Base-by-base conservation (phyloP, 2,888 invertebrate species). In the Adela reaumurella region DNA sequence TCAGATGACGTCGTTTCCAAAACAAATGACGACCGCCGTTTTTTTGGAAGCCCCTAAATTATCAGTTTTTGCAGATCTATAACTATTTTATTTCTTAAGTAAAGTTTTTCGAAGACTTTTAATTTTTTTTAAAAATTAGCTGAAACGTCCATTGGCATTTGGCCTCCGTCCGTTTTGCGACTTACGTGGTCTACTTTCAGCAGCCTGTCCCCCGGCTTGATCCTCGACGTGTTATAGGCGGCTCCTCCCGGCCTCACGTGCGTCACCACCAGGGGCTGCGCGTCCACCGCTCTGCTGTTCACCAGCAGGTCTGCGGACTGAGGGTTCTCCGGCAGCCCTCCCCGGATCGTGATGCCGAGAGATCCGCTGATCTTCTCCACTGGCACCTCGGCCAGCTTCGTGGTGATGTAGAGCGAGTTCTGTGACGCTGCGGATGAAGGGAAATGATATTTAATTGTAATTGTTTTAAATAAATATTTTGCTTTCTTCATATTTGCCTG, bases 131-230 rank as follows among this genome's bases (percentile, higher is more conserved):
- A 24, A 24, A 24, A 24, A 24, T 24, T 24, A 24, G n/a, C n/a
- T n/a, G n/a, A n/a, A n/a, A n/a, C n/a, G n/a, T n/a, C n/a, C n/a
- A n/a, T n/a, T n/a, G n/a, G n/a, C n/a, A n/a, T n/a, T n/a, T n/a
- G n/a, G n/a, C n/a, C n/a, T n/a, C n/a, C n/a, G n/a, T n/a, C n/a
- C n/a, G n/a, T n/a, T n/a, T n/a, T n/a, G 24, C 35, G 45, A 76
- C 82, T 81, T 63, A 84, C 84, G 67, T 89, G 88, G 68, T 96
- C 94, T 47, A 96, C 91, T 56, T 92, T 90, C 51, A 96, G 62
- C 19, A 97, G 74, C 19, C 96, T 85, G 67, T 97, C 97, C 2
- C 97, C 96, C 24, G 92, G 88, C 65, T 94, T 89, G 54, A 97
- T 88, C 53, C 94, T 86, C 0, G 95, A 94, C 51, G 91, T 92